Percentiles rank a stretch among this genome's conserved stretches.
phyloP scores from a whole-genome alignment of 2,113 vertebrate species.

The Isichthys henryi region DNA sequence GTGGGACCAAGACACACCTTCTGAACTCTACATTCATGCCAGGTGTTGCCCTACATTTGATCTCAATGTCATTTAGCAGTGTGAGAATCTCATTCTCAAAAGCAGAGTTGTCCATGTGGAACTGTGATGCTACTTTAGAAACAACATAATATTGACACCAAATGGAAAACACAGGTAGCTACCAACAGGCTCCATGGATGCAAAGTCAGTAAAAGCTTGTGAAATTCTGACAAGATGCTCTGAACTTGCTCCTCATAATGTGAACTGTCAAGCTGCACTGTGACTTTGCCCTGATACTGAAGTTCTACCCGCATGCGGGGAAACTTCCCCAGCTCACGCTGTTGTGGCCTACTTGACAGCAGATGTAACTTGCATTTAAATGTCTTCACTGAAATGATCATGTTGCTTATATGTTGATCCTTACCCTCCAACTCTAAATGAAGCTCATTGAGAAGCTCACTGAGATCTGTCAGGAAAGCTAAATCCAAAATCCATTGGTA shows the following conservation, averaged over 20 bases:
- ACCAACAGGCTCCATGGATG: neutral
- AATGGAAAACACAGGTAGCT: neutral
- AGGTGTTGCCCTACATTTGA: neutral
- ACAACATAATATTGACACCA: neutral
- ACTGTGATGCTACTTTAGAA: neutral
- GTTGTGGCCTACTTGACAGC: neutral
- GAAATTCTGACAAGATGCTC: constrained; percentile 16
- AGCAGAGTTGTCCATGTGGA: neutral
- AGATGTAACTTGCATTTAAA: neutral
- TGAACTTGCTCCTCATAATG: constrained; percentile 19
- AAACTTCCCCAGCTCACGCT: neutral
- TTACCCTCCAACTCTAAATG: constrained; percentile 21
- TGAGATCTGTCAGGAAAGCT: constrained; percentile 7
- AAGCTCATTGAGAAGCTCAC: constrained; percentile 16
- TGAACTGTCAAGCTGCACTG: constrained; percentile 10
- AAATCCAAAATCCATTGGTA: constrained; percentile 17
- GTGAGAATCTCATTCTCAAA: neutral
- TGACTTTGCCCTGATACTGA: neutral
- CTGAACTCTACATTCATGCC: neutral
- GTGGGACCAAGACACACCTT: neutral
- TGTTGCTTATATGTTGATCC: neutral
- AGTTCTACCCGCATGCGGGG: neutral
- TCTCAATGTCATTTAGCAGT: neutral
- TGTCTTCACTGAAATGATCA: constrained; percentile 15
- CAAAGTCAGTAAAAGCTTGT: neutral